Base-by-base conservation (phyloP, 2,113 vertebrate species). In the Chascanopsetta lugubris region DNA sequence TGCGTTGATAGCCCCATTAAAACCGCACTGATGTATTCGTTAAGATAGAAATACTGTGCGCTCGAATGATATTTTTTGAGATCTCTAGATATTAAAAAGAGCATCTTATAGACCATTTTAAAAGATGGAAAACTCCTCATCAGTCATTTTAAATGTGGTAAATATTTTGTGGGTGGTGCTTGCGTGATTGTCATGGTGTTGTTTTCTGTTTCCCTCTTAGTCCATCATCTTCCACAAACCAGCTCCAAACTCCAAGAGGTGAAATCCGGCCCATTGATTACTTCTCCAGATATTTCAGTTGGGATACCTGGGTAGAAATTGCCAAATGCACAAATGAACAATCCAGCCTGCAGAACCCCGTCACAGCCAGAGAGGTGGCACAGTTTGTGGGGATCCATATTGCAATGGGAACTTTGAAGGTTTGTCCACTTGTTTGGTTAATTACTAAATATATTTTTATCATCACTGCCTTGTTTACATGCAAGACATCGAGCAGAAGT, bases 321-420 rank as follows among this genome's bases (percentile, higher is more conserved):
- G 80, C 88, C 36, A 60, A 24, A 24, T 90, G 64, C 72, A 93
- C 89, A 62, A 76, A 80, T 60, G 56, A 75, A 64, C 58, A 42
- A 0, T 80, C 86, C 50, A 82, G 71, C 45, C 49, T 66, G 48
- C 1, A 71, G 8, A 63, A 71, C 1, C 56, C 77, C n/a, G 73
- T 90, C 30, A 89, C 89, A 5, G 71, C 27, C 55, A 77, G 55
- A 64, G 92, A 92, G 71, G 88, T 93, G 9, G 90, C 91, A 21
- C 77, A 85, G 51, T 91, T 91, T 81, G 88, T 93, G 46, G 93
- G 92, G 61, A 91, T 93, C 72, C 93, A 93, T 79, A 88, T 93
- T 61, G 92, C 92, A 48, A 93, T 93, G 92, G 93, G 92, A 85
- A 92, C 92, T 29, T 77, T 93, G 18, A 92, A 92, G 91, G 92